phyloP scores from a whole-genome alignment of 2,888 invertebrate species.

The Erynnis tages region DNA sequence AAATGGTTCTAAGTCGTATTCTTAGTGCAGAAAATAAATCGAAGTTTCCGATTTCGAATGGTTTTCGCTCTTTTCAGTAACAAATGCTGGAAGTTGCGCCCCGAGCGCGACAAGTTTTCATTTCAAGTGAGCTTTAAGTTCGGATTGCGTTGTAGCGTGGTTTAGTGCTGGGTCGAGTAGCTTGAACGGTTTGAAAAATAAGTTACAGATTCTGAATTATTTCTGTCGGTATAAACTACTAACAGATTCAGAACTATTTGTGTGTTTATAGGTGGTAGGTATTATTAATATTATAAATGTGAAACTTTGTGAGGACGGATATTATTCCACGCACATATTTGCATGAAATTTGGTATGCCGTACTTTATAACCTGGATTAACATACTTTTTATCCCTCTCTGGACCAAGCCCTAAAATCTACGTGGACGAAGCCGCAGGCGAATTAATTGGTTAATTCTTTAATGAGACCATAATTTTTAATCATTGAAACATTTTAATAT shows the following conservation, averaged over 20 bases:
- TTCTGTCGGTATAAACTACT: not conserved
- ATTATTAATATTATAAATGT: too few species aligned
- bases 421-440: too few species aligned
- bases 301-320: too few species aligned
- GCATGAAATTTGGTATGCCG: too few species aligned
- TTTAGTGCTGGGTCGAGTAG: conserved; percentile 10
- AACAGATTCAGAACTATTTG: not conserved
- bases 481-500: too few species aligned
- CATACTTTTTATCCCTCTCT: too few species aligned
- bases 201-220: not conserved
- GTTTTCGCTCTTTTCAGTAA: conserved; percentile 44
- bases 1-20: conserved; percentile 7
- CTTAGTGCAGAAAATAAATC: conserved; percentile 27
- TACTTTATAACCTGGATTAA: too few species aligned
- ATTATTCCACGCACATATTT: too few species aligned
- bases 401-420: too few species aligned
- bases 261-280: too few species aligned
- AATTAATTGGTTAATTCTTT: too few species aligned
- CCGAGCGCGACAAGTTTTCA: conserved; percentile 51
- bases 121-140: conserved; percentile 42
- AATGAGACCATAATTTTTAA: too few species aligned
- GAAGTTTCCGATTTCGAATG: conserved; percentile 43
- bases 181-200: not conserved
- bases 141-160: conserved; percentile 29
- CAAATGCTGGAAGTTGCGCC: conserved; percentile 51